Base-by-base conservation (phyloP, 2,113 vertebrate species). In the Bolborhynchus lineola region DNA sequence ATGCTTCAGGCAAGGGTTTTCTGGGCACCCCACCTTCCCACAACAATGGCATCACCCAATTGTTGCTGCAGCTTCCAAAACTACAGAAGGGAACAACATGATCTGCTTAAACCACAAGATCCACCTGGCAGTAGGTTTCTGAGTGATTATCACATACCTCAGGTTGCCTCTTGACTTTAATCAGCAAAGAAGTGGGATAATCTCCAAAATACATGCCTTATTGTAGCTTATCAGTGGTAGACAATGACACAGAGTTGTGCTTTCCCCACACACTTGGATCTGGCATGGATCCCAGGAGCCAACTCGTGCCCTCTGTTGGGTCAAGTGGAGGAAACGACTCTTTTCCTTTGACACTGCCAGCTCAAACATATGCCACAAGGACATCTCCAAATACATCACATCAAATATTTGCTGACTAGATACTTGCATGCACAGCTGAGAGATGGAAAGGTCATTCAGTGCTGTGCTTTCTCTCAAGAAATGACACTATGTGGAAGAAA, bases 181-280 rank as follows among this genome's bases (percentile, higher is more conserved):
- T 68, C 64, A 68, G 35, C 14, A 37, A 31, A 33, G 46, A 86
- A 95, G 42, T 19, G 33, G 2, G 18, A 84, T 47, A 79, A 82
- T 63, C 72, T 62, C 65, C 37, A 74, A 86, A 94, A 75, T 4
- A 55, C 53, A 81, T 0, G 0, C 55, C 31, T 47, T 10, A 1
- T 14, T 10, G 26, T 59, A 39, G 14, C 5, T 74, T 55, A 75
- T 33, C 83, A n/a, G 35, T 4, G 33, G 33, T 52, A 89, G 64
- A 89, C 92, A 57, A 64, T 33, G 8, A 59, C n/a, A 57, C 11
- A 13, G 10, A 60, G 46, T 1, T 42, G 37, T 21, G 33, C 29
- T 74, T 75, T 50, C 60, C 59, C 14, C 21, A 2, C 0, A 0
- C 0, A 0, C 9, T 59, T 15, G 20, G 52, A 21, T 13, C 46